Percentiles rank a stretch among this genome's conserved stretches.
Conservation (phyloP, 2,888 invertebrate species). For the Drosophila kokeensis region DNA sequence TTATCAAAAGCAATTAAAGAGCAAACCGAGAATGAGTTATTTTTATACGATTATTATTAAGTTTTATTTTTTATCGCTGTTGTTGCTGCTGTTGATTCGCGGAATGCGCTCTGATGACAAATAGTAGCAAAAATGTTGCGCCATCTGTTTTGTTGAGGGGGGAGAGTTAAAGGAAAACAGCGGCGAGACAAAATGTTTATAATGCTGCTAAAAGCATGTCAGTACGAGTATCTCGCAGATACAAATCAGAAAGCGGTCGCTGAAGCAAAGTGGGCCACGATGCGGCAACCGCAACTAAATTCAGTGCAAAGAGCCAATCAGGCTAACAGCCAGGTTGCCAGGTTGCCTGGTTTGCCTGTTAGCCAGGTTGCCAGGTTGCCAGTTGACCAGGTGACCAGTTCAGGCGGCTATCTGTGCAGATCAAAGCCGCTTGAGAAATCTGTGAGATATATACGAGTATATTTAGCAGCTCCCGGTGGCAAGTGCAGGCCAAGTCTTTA, state of each 20-base stretch:
- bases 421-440: constrained; percentile 66
- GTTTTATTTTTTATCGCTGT: constrained; percentile 6
- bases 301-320: constrained; percentile 3
- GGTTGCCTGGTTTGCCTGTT: background rate
- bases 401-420: constrained; percentile 65
- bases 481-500: constrained; percentile 67
- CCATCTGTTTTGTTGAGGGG: constrained; percentile 26
- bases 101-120: constrained; percentile 74
- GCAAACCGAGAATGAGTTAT: constrained; percentile 56
- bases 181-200: constrained; percentile 71
- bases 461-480: constrained; percentile 65
- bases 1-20: constrained; percentile 79
- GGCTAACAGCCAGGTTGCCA: background rate
- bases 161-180: background rate
- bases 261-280: constrained; percentile 67
- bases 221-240: constrained; percentile 67
- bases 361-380: constrained; percentile 1
- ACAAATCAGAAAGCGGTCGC: constrained; percentile 67
- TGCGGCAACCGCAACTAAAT: constrained; percentile 41
- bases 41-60: constrained; percentile 47
- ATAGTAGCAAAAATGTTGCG: constrained; percentile 77
- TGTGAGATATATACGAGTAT: constrained; percentile 52
- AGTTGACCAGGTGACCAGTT: constrained; percentile 19
- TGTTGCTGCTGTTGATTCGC: constrained; percentile 47
- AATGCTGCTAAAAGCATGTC: constrained; percentile 77